phyloP scores from a whole-genome alignment of 1,140 invertebrate genomes.

The Lysiphlebus fabarum region DNA sequence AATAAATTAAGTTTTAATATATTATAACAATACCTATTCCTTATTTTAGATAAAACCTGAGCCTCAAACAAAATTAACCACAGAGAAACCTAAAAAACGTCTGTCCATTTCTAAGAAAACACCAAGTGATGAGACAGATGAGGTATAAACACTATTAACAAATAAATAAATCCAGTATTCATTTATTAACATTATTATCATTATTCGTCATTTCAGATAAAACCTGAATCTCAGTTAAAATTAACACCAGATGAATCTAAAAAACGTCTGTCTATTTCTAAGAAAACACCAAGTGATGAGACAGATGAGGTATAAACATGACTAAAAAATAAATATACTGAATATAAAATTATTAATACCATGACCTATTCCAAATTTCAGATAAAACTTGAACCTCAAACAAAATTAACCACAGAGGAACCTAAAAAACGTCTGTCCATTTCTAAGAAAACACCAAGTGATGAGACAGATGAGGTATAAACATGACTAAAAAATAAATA shows the following conservation, averaged over 20 bases:
- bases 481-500: not conserved
- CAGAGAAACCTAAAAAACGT: too few relatives aligned
- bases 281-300: not conserved
- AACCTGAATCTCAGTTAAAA: too few relatives aligned
- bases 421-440: slow-evolving; percentile 19
- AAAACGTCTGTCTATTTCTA: too few relatives aligned
- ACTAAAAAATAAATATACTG: not conserved
- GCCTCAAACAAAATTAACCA: too few relatives aligned
- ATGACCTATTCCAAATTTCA: slow-evolving; percentile 8
- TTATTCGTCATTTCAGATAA: slow-evolving; percentile 13
- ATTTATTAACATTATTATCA: not conserved
- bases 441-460: slow-evolving; percentile 8
- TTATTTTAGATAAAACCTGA: too few relatives aligned
- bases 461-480: slow-evolving; percentile 9
- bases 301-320: slow-evolving; percentile 13
- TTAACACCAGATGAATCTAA: too few relatives aligned
- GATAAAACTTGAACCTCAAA: slow-evolving; percentile 14
- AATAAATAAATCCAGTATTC: too few relatives aligned
- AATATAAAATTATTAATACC: not conserved
- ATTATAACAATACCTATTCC: too few relatives aligned
- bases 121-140: too few relatives aligned
- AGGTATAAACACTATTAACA: too few relatives aligned
- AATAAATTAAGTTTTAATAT: too few relatives aligned
- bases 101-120: too few relatives aligned
- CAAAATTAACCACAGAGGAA: slow-evolving; percentile 27